These are phyloP conservation scores for Tonatia bakeri DNA, from an alignment of 2,113 vertebrate genomes.

Conservation along the genomic window DNA sequence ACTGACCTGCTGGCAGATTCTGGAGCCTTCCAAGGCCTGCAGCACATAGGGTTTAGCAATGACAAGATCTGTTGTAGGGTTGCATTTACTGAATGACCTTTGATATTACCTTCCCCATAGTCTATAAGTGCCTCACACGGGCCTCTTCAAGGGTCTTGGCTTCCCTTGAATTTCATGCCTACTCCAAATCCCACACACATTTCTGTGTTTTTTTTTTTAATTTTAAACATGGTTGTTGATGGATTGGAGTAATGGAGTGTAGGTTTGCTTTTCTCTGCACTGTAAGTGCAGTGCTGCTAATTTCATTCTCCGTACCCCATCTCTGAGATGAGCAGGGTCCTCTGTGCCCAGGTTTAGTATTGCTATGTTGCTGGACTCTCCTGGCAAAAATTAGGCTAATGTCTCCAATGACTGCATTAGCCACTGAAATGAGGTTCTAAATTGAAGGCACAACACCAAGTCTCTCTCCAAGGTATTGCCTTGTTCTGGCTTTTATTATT, in stretches of 20 bases:
- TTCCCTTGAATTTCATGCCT: conserved; percentile 32
- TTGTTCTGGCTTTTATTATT: conserved; percentile 79
- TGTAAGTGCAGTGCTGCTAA: conserved; percentile 62
- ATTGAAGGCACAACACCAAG: conserved; percentile 66
- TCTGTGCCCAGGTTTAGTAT: conserved; percentile 72
- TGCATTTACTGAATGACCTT: conserved; percentile 32
- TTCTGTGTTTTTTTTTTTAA: background rate
- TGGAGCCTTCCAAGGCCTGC: background rate
- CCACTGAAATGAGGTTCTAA: conserved; percentile 76
- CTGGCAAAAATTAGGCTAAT: conserved; percentile 81
- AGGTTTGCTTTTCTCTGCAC: conserved; percentile 69
- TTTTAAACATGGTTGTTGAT: conserved; percentile 54
- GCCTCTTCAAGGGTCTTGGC: background rate
- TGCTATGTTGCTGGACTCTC: conserved; percentile 76
- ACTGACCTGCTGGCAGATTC: conserved; percentile 7
- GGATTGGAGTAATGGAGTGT: conserved; percentile 15
- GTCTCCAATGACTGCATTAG: conserved; percentile 74
- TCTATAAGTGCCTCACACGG: background rate
- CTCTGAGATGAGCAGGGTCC: conserved; percentile 67
- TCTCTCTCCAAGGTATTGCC: conserved; percentile 71
- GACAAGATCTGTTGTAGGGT: conserved; percentile 5
- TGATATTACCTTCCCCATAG: conserved; percentile 19
- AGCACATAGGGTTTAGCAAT: conserved; percentile 15
- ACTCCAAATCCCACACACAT: background rate
- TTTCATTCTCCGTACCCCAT: conserved; percentile 69